Evolutionary conservation across 2,888 invertebrate species (phyloP), one percentile per base, ranked within the genome.

Genomic region (Merodon equestris): DNA sequence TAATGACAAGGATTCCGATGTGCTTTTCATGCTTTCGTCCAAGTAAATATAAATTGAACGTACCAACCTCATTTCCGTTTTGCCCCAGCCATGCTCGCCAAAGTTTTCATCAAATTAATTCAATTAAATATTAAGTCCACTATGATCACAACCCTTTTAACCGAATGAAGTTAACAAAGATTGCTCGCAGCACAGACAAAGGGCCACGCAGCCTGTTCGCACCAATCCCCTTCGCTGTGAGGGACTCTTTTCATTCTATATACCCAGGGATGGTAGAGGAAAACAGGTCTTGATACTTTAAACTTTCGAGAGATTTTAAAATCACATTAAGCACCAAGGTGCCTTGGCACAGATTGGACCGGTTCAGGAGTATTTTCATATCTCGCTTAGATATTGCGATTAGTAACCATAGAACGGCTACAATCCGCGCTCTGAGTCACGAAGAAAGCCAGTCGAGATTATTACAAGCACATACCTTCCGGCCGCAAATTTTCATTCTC

Each of bases 121-220:
- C 79, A 79, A 79, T 79, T 79, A 73, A 79, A 70, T 79, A 60
- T 74, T 74, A 79, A 79, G 74, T 79, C 79, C 74, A 74, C 73
- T 70, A 74, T 79, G 64, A 79, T 79, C 79, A 60, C 63, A 74
- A 70, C 63, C 79, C 73, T 79, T 79, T 74, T 64, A 74, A 45
- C 54, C 53, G 51, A 67, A 57, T 48, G 45, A 44, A 73, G 58
- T 66, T 77, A 77, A 73, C 72, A 67, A 58, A 53, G 2, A 27
- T 7, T 27, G 7, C 54, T 67, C 72, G 67, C 72, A 63, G 34
- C 47, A 10, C 63, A 58, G 63, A 77, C 72, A 77, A 72, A 77
- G 18, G 67, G 36, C 51, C 42, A 53, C 40, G 5, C 48, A 51
- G n/a, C n/a, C n/a, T n/a, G n/a, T n/a, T n/a, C 34, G 56, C 60